Base-by-base conservation (phyloP, 2,797 vertebrate species). In the Pseudomugil gertrudae region DNA sequence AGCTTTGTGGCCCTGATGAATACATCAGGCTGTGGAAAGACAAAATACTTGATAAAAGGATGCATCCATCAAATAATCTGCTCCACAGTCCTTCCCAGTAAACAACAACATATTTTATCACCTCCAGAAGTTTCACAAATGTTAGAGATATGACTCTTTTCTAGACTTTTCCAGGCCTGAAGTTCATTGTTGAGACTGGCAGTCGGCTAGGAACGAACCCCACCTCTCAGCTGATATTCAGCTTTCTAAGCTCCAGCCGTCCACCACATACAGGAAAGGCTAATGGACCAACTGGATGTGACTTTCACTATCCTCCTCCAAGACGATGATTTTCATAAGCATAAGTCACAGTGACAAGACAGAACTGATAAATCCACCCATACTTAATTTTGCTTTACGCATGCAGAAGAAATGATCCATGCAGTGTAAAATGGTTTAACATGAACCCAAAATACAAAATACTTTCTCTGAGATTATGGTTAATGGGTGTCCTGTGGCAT, bases 251-350 rank as follows among this genome's bases (percentile, higher is more conserved):
- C 45, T 48, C 45, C 45, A 24, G 45, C 23, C 9, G 5, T 21
- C 21, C 45, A 48, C 45, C 21, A 48, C 24, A 24, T 58, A 57
- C 54, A 57, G 11, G 26, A 63, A 40, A 40, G 30, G 50, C 26
- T 40, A 21, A 17, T 30, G 5, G 61, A 53, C 23, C 7, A 9
- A 50, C 29, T 19, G 19, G 27, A 10, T 29, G 13, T 21, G 32
- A 51, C 32, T 40, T 40, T 40, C 38, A n/a, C n/a, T n/a, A n/a
- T n/a, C n/a, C n/a, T n/a, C n/a, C n/a, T n/a, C 21, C 23, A 11
- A 19, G 32, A 36, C 54, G 24, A 9, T 56, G 5, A 35, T 36
- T 36, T 23, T 23, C 6, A 14, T 14, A 19, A 11, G 53, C 11
- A 4, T n/a, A 54, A 30, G 14, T 3, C 33, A 35, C 2, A 14